A percentile compares a stretch with the other conserved stretches of the same genome.
Conservation (phyloP, 2,797 vertebrate species). For the Natrix natrix region DNA sequence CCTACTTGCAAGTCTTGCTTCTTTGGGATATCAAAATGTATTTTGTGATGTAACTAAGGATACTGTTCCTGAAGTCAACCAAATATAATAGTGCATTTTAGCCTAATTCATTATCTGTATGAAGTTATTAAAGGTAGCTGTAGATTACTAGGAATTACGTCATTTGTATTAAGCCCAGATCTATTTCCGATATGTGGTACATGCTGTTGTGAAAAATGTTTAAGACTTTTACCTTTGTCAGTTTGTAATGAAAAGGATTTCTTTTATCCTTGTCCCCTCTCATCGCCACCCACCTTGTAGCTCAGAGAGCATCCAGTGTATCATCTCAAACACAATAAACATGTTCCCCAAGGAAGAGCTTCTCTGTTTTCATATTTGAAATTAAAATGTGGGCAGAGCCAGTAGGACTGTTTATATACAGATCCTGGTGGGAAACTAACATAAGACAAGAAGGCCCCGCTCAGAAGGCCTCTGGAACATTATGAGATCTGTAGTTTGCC, state of each 20-base stretch:
- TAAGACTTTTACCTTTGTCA: constrained; percentile 88
- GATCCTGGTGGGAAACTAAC: constrained; percentile 63
- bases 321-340: constrained; percentile 90
- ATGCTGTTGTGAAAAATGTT: constrained; percentile 92
- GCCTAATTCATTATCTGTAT: constrained; percentile 93
- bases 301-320: constrained; percentile 89
- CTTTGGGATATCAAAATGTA: constrained; percentile 95
- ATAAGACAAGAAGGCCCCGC: constrained; percentile 50
- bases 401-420: constrained; percentile 35
- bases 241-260: constrained; percentile 91
- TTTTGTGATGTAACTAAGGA: constrained; percentile 95
- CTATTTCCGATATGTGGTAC: constrained; percentile 90
- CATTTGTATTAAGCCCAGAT: constrained; percentile 89
- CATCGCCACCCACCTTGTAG: constrained; percentile 75
- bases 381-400: constrained; percentile 65
- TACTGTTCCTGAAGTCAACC: constrained; percentile 92
- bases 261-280: constrained; percentile 75
- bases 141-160: constrained; percentile 90
- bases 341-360: constrained; percentile 80
- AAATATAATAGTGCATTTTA: constrained; percentile 96
- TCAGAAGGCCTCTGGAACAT: not conserved
- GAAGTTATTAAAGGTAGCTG: constrained; percentile 86
- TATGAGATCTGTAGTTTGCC: not conserved
- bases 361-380: constrained; percentile 78
- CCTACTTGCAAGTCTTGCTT: constrained; percentile 95